phyloP scores from a whole-genome alignment of 2,113 vertebrate species.

The Daubentonia madagascariensis region DNA sequence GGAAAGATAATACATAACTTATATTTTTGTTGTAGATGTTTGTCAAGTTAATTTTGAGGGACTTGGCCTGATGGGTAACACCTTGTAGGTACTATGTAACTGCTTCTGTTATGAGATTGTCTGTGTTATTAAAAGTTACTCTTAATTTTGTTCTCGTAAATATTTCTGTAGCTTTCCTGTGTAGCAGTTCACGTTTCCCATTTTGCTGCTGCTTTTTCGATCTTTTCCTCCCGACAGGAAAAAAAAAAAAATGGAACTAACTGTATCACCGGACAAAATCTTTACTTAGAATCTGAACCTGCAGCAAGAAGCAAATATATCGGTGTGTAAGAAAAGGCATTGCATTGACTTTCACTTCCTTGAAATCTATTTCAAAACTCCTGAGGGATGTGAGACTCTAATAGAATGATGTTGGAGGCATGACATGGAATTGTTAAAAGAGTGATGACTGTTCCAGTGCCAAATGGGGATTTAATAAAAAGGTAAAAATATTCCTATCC shows the following conservation, averaged over 20 bases:
- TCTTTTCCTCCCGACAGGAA: neutral
- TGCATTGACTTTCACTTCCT: neutral
- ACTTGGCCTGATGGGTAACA: neutral
- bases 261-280: neutral
- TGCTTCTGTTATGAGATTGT: neutral
- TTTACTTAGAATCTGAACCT: conserved; percentile 40
- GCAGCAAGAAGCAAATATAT: conserved; percentile 4
- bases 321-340: neutral
- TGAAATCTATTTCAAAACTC: conserved; percentile 62
- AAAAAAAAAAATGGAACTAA: neutral
- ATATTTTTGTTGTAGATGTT: neutral
- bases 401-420: neutral
- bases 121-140: neutral
- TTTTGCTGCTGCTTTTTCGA: conserved; percentile 9
- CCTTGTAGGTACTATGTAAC: neutral
- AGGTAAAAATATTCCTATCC: conserved; percentile 52
- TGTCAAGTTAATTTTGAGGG: neutral
- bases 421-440: neutral
- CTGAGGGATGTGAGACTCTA: neutral
- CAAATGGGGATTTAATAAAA: conserved; percentile 73
- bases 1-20: neutral
- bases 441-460: neutral
- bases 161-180: neutral
- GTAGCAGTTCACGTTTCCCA: neutral
- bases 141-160: neutral